Conservation (phyloP, 2,888 invertebrate species). For the Quadroppia sp. region DNA sequence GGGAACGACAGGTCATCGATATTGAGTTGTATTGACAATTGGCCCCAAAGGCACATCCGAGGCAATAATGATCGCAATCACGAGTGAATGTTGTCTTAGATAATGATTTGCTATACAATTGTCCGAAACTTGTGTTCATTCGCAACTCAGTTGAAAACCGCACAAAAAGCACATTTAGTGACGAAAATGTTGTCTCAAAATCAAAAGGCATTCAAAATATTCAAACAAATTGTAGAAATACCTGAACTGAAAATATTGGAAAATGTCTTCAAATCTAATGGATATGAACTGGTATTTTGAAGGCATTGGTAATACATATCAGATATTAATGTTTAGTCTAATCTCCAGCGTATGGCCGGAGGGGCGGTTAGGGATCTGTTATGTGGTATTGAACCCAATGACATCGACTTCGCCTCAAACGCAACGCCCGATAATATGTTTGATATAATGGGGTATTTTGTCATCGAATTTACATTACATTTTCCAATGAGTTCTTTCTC, state of each 20-base stretch:
- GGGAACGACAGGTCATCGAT: constrained; percentile 28
- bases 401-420: constrained; percentile 95
- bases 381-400: constrained; percentile 73
- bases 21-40: neutral
- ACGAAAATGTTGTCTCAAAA: constrained; percentile 9
- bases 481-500: too few species aligned
- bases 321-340: neutral
- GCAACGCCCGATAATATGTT: constrained; percentile 95
- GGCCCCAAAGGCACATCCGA: neutral
- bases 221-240: constrained; percentile 20
- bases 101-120: neutral
- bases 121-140: neutral
- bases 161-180: constrained; percentile 27
- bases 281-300: constrained; percentile 40
- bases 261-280: constrained; percentile 14
- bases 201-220: constrained; percentile 8
- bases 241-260: constrained; percentile 35
- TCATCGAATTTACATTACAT: too few species aligned
- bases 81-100: constrained; percentile 7
- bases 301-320: neutral
- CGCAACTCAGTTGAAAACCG: constrained; percentile 39
- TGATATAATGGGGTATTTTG: constrained; percentile 38
- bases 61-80: constrained; percentile 16
- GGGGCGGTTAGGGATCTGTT: constrained; percentile 90
- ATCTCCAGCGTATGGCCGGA: constrained; percentile 76